A percentile compares a stretch with the other conserved stretches of the same genome.
Conservation (phyloP, 2,797 vertebrate species). For the Astyanax mexicanus region DNA sequence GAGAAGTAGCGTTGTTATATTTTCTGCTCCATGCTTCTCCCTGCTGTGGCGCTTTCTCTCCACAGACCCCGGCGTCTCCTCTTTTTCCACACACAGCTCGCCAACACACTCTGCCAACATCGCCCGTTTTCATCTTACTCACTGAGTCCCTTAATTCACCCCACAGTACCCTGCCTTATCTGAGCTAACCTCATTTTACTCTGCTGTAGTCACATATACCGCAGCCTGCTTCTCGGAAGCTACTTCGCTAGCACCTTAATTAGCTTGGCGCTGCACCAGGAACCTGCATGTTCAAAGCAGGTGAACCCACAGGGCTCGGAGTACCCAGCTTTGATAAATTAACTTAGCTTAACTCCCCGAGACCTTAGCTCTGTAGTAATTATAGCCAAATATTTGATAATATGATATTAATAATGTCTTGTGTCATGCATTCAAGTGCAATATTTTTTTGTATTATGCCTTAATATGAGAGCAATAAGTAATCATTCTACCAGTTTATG, state of each 20-base stretch:
- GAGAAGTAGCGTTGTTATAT: neutral
- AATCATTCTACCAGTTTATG: no score
- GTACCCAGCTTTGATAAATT: neutral
- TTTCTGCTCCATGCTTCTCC: neutral
- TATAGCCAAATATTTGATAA: neutral
- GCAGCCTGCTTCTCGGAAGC: neutral
- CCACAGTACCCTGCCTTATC: constrained; percentile 11
- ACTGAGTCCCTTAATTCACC: neutral
- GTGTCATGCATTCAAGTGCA: neutral
- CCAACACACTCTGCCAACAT: neutral
- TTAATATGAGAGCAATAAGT: neutral
- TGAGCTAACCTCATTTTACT: constrained; percentile 14
- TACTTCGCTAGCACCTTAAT: constrained; percentile 14
- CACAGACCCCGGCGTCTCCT: neutral
- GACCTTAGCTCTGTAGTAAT: neutral
- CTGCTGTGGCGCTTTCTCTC: neutral
- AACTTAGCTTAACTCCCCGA: neutral
- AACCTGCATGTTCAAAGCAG: constrained; percentile 2
- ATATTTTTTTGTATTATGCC: no score
- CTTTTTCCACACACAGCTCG: neutral
- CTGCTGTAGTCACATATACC: neutral
- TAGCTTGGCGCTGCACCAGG: constrained; percentile 4
- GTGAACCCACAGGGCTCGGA: neutral
- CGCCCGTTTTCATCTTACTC: neutral
- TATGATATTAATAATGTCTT: neutral